These are phyloP conservation scores for Melanotaenia trifasciata DNA, from an alignment of 2,797 vertebrate genomes.

Conservation along the genomic window DNA sequence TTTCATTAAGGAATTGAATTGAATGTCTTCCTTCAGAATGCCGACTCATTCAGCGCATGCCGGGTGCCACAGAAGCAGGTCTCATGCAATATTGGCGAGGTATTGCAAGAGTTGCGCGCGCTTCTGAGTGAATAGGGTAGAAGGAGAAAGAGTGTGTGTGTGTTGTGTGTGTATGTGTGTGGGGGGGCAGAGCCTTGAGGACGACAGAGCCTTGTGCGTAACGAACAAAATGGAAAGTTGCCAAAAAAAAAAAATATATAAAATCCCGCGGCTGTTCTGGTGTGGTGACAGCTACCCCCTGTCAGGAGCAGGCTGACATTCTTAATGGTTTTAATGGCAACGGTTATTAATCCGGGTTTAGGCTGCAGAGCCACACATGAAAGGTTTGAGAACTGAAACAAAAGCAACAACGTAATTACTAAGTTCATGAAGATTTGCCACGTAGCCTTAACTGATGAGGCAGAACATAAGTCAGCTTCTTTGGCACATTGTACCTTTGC, in stretches of 20 bases:
- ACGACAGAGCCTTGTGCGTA: conserved; percentile 43
- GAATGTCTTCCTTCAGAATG: conserved; percentile 6
- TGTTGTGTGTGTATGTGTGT: background rate
- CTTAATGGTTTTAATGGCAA: conserved; percentile 56
- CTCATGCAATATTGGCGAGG: conserved; percentile 71
- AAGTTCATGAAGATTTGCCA: conserved; percentile 38
- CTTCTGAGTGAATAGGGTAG: conserved; percentile 4
- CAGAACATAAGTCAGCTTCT: conserved; percentile 23
- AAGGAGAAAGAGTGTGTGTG: background rate
- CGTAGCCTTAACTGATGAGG: conserved; percentile 32
- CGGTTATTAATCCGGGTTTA: conserved; percentile 55
- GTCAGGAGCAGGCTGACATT: conserved; percentile 45
- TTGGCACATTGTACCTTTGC: conserved; percentile 15
- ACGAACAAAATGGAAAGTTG: conserved; percentile 55
- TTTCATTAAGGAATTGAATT: conserved; percentile 42
- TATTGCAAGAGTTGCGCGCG: conserved; percentile 67
- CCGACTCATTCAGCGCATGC: conserved; percentile 13
- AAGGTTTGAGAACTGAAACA: conserved; percentile 25
- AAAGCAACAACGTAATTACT: conserved; percentile 16
- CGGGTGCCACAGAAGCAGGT: conserved; percentile 19
- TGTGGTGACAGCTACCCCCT: conserved; percentile 67
- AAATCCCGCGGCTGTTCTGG: conserved; percentile 40
- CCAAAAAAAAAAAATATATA: conserved; percentile 18
- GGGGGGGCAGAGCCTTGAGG: background rate
- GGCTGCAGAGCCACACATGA: conserved; percentile 29